Percentiles rank a stretch among this genome's conserved stretches.
Conservation (phyloP, 2,888 invertebrate species). For the Mactromeris polynyma region DNA sequence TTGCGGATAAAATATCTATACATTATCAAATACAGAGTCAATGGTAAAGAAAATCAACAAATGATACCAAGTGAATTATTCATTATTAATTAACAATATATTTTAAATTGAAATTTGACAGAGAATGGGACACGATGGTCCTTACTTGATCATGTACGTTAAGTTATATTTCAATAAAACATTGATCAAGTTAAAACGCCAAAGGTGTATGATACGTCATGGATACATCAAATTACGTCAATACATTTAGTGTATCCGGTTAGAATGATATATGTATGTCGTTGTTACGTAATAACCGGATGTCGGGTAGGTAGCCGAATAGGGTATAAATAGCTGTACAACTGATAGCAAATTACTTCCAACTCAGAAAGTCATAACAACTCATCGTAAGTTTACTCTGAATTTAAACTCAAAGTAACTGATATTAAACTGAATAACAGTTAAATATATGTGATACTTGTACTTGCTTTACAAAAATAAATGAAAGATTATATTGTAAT, state of each 20-base stretch:
- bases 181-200: constrained; percentile 9
- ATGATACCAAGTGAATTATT: no score
- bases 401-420: background rate
- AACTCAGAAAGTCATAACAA: background rate
- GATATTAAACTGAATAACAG: background rate
- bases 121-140: no score
- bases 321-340: constrained; percentile 4
- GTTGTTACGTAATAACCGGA: constrained; percentile 25
- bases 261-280: background rate
- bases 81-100: no score
- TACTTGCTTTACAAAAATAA: no score
- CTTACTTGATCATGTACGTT: no score
- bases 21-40: no score
- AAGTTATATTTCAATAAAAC: background rate
- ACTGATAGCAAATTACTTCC: background rate
- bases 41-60: no score
- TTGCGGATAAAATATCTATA: no score
- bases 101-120: no score
- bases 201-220: constrained; percentile 6
- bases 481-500: no score
- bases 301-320: background rate
- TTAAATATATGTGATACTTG: background rate
- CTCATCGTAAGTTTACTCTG: background rate
- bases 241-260: background rate
- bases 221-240: background rate